Conservation (phyloP, 2,113 vertebrate species). For the Sterrhoptilus dennistouni region DNA sequence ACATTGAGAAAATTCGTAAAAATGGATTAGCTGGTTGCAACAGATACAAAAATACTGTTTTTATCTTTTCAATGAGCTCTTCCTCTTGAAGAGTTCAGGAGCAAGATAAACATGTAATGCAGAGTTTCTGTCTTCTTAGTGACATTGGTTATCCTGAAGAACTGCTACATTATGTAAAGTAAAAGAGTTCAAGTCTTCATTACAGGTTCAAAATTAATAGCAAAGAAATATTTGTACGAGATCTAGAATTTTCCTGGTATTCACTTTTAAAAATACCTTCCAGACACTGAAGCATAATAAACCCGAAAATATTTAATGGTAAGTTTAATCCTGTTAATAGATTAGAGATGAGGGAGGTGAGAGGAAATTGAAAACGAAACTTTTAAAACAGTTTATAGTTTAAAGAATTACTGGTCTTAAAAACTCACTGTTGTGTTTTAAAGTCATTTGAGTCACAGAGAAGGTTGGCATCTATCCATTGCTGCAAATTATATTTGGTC, state of each 20-base stretch:
- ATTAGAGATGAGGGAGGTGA: background rate
- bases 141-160: background rate
- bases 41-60: background rate
- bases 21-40: fast-evolving
- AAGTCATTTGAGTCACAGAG: background rate
- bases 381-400: background rate
- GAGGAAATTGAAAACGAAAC: background rate
- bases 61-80: background rate
- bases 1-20: background rate
- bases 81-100: background rate
- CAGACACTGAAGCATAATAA: background rate
- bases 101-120: background rate
- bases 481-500: background rate
- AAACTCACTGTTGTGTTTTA: background rate
- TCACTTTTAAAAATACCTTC: background rate
- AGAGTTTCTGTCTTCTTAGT: background rate
- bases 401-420: background rate
- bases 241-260: background rate
- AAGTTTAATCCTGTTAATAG: background rate
- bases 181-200: background rate
- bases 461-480: background rate
- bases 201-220: background rate
- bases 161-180: background rate
- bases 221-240: background rate
- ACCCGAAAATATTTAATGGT: background rate